Base-by-base conservation (phyloP, 2,797 vertebrate genomes). In the Distichodus sexfasciatus region DNA sequence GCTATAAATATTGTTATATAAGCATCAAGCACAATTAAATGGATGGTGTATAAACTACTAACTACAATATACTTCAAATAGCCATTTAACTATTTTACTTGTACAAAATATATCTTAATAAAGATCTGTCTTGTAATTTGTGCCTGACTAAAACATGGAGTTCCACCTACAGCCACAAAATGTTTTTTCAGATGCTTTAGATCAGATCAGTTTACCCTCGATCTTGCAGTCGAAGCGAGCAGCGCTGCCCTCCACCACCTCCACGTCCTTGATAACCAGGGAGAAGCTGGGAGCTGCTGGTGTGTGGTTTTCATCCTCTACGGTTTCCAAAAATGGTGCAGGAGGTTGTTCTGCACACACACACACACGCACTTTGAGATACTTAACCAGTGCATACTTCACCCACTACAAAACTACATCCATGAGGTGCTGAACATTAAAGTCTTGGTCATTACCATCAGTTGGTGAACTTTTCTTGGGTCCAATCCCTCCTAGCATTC, bases 401-500 rank as follows among this genome's bases (percentile, higher is more conserved):
- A n/a, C n/a, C n/a, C n/a, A n/a, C n/a, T n/a, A n/a, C n/a, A n/a
- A n/a, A n/a, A n/a, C n/a, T n/a, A n/a, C n/a, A n/a, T n/a, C n/a
- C n/a, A n/a, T n/a, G n/a, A n/a, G n/a, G n/a, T n/a, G n/a, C n/a
- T n/a, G n/a, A n/a, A n/a, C n/a, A n/a, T n/a, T n/a, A n/a, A 40
- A 48, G 19, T 29, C 14, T 26, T 43, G 29, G 35, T 14, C 15
- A 55, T 36, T 70, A 97, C 95, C 96, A 90, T 97, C 95, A 0
- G 91, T 93, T 38, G 95, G 90, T 0, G 94, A 95, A 19, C 92
- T 91, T 83, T 97, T 99, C 85, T 95, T 96, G 61, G 92, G 94
- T n/a, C 94, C 95, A 81, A 97, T 93, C 48, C 97, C 97, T 54
- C 95, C 95, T 88, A 98, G 93, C 96, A 97, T 98, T 74, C 96